phyloP scores from a whole-genome alignment of 2,113 vertebrate species.

The Myrmecophaga tridactyla region DNA sequence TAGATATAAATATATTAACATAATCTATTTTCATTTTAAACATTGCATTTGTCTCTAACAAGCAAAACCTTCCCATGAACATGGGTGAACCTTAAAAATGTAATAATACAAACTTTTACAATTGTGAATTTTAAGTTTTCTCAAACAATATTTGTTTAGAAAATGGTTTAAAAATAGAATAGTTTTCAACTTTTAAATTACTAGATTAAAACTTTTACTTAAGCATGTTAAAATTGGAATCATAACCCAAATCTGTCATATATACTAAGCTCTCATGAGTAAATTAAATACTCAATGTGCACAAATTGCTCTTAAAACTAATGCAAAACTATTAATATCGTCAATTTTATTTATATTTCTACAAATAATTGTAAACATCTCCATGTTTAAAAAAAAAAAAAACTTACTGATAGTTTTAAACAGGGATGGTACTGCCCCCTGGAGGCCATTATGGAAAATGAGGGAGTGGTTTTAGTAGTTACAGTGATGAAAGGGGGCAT shows the following conservation, averaged over 20 bases:
- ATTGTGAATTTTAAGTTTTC: background rate
- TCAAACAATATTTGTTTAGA: background rate
- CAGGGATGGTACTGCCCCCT: constrained; percentile 29
- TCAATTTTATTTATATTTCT: background rate
- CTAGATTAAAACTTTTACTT: background rate
- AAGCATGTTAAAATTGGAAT: background rate
- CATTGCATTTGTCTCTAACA: background rate
- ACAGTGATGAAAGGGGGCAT: too few species aligned
- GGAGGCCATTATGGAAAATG: background rate
- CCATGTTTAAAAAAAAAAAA: too few species aligned
- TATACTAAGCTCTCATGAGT: background rate
- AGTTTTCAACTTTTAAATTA: background rate
- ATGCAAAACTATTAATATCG: background rate
- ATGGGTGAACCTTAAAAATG: background rate
- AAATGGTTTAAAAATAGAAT: background rate
- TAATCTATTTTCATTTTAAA: background rate
- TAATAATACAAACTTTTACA: background rate
- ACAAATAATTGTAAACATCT: background rate
- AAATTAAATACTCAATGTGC: background rate
- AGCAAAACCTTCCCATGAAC: background rate
- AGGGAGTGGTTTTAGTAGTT: background rate
- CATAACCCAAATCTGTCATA: background rate
- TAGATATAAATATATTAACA: background rate
- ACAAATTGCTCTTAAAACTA: background rate
- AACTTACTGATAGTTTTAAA: background rate